A percentile compares a stretch with the other conserved stretches of the same genome.
phyloP scores from a whole-genome alignment of 2,888 invertebrate genomes.

The Lamellibrachia satsuma region DNA sequence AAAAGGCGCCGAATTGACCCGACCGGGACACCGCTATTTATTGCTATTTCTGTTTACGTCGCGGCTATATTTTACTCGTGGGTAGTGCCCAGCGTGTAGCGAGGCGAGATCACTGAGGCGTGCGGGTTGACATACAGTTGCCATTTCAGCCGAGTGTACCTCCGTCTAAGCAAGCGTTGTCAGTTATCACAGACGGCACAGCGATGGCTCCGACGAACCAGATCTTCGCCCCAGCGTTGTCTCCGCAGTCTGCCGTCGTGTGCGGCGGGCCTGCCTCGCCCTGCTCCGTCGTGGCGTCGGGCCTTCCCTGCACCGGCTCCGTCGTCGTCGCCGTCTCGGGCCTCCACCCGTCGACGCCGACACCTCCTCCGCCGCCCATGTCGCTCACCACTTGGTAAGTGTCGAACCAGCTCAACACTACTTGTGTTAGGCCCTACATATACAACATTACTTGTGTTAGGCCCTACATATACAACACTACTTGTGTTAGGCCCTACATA shows the following conservation, averaged over 20 bases:
- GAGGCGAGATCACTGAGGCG: background rate
- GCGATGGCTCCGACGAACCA: background rate
- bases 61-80: background rate
- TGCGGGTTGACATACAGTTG: background rate
- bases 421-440: no score
- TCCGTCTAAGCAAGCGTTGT: background rate
- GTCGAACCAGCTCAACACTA: background rate
- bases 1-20: background rate
- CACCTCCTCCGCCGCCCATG: background rate
- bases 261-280: background rate
- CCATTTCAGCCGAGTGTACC: background rate
- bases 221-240: background rate
- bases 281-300: background rate
- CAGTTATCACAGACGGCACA: background rate
- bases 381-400: conserved; percentile 7
- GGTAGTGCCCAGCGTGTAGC: background rate
- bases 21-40: conserved; percentile 5
- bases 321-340: background rate
- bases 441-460: no score
- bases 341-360: background rate
- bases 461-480: no score
- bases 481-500: no score
- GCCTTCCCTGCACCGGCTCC: background rate
- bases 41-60: conserved; percentile 10
- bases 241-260: background rate